Conservation (phyloP, 2,113 vertebrate genomes). For the Gobiocypris rarus region DNA sequence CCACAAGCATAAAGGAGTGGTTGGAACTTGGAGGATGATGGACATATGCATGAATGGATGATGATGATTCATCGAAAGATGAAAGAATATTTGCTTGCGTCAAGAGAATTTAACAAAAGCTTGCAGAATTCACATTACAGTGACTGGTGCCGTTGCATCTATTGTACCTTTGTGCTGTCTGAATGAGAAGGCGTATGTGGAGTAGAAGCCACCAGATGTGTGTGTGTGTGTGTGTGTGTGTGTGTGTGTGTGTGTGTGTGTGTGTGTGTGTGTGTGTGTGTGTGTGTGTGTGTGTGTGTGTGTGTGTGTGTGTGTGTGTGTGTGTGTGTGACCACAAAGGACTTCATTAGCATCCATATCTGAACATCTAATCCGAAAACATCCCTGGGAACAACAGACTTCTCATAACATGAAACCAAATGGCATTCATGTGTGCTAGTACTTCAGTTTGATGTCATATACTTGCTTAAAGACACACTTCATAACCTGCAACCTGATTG, state of each 20-base stretch:
- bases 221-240: constrained; percentile 25
- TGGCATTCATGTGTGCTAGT: background rate
- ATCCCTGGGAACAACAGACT: background rate
- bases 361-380: constrained; percentile 2
- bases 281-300: constrained; percentile 19
- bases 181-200: background rate
- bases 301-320: constrained; percentile 7
- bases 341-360: constrained; percentile 30
- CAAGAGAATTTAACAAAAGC: background rate
- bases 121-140: background rate
- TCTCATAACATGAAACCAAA: background rate
- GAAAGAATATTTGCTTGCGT: background rate
- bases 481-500: background rate
- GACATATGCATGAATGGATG: background rate
- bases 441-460: background rate
- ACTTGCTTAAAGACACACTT: background rate
- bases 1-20: background rate
- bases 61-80: background rate
- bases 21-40: background rate
- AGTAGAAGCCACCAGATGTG: background rate
- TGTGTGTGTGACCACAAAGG: constrained; percentile 23
- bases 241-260: constrained; percentile 16
- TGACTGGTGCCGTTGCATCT: background rate
- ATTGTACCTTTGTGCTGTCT: background rate
- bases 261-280: constrained; percentile 20